Evolutionary conservation across 2,888 invertebrate species (phyloP), one percentile per base, ranked within the genome.

Genomic region (Drosophila flavopinicola): DNA sequence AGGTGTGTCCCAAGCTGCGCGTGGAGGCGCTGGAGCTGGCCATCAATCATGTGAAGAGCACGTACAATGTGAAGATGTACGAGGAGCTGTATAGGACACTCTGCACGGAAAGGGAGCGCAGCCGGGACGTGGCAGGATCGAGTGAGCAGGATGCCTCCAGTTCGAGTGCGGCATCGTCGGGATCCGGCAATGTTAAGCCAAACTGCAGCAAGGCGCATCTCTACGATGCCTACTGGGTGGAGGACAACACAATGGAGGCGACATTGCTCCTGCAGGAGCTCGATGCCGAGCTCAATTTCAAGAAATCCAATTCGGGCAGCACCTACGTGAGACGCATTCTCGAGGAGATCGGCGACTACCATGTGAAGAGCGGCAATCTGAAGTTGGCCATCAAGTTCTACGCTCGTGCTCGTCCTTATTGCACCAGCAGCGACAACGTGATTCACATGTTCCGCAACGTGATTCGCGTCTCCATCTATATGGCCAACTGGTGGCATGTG

Each of bases 401-500:
- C 25, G 80, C 86, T 0, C 71, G 86, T 0, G 52, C 48, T 2
- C 68, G 80, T 7, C 58, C 70, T 1, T 80, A 84, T 29, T 86
- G 86, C 65, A 80, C 80, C 33, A 86, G 56, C 41, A 71, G 78
- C 53, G 80, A 84, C 1, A 60, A 80, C 32, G 80, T 80, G 1
- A 76, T 80, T 42, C 44, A 49, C 6, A 67, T 86, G 80, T 84
- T 71, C 11, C 70, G 71, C n/a, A 79, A 80, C 25, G 32, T 80
- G 23, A 84, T 80, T 2, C 35, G 66, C 1, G 85, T 86, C 0
- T 86, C 86, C 49, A 80, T 80, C 13, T 84, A 79, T 10, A 86
- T 80, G 80, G 35, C 60, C 48, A 80, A 86, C 30, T 80, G 80
- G 80, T 80, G 84, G 84, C 74, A 84, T n/a, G 86, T 80, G 2